Conservation (phyloP, 2,888 invertebrate species). For the Volucella inflata region DNA sequence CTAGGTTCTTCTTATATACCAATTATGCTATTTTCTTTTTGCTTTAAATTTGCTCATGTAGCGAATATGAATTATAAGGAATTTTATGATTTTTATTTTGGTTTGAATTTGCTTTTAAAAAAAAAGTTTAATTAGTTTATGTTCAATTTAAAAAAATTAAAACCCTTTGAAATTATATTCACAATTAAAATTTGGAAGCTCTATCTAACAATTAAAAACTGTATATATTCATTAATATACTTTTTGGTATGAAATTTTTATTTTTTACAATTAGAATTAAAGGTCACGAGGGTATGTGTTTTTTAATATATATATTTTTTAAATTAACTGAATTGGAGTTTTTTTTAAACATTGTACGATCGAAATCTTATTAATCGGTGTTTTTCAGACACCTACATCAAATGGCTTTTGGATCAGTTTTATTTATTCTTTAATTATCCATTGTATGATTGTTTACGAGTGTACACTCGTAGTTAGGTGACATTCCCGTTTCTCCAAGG, state of each 20-base stretch:
- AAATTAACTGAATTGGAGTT: too few relatives aligned
- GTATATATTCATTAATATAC: constrained; percentile 28
- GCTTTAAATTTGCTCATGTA: constrained; percentile 27
- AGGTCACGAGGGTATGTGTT: background rate
- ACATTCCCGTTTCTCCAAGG: too few relatives aligned
- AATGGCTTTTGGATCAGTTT: too few relatives aligned
- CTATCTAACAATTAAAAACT: constrained; percentile 66
- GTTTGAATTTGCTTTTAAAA: background rate
- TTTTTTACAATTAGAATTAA: background rate
- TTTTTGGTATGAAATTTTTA: constrained; percentile 43
- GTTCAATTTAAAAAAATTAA: background rate
- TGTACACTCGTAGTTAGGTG: too few relatives aligned
- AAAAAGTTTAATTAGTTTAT: background rate
- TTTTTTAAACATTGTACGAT: too few relatives aligned
- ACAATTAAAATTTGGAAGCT: constrained; percentile 67
- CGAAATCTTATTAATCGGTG: too few relatives aligned
- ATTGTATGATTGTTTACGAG: too few relatives aligned
- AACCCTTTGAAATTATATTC: background rate
- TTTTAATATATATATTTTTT: constrained; percentile 8
- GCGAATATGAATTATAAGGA: constrained; percentile 23
- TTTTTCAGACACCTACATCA: too few relatives aligned
- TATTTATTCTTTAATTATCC: too few relatives aligned
- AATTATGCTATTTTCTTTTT: constrained; percentile 59
- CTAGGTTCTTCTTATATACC: constrained; percentile 60
- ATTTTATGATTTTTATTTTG: constrained; percentile 6